Conservation (phyloP, 2,113 vertebrate genomes). For the Centropus bengalensis region DNA sequence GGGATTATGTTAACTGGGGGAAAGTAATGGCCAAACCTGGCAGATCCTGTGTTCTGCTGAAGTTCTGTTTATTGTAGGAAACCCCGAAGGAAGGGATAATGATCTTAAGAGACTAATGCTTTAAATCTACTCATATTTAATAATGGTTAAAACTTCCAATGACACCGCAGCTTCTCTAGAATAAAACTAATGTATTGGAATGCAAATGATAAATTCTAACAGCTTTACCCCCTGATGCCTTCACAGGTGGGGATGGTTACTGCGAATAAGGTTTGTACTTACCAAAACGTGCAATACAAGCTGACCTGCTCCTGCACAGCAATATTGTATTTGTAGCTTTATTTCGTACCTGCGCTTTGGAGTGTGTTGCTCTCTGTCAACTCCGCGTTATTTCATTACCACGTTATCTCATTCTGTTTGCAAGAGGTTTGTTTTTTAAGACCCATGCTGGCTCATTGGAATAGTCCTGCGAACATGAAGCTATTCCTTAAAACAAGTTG, state of each 20-base stretch:
- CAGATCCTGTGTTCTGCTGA: background rate
- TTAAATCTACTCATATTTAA: background rate
- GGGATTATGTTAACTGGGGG: background rate
- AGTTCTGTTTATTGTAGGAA: background rate
- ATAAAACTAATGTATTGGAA: slow-evolving; percentile 63
- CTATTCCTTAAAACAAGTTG: background rate
- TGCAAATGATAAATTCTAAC: slow-evolving; percentile 69
- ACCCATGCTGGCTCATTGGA: background rate
- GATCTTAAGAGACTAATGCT: slow-evolving; percentile 27
- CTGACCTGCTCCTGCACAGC: slow-evolving; percentile 63
- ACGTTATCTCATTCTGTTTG: background rate
- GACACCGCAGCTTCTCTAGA: slow-evolving; percentile 48
- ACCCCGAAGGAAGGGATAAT: background rate
- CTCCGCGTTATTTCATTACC: background rate
- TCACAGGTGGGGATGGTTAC: slow-evolving; percentile 87
- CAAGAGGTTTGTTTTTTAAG: background rate
- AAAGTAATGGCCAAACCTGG: background rate
- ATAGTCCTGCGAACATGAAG: background rate
- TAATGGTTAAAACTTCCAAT: slow-evolving; percentile 27
- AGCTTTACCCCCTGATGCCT: slow-evolving; percentile 80
- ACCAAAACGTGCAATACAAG: slow-evolving; percentile 52
- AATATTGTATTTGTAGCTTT: slow-evolving; percentile 54
- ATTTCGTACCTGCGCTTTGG: slow-evolving; percentile 50
- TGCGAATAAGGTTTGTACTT: slow-evolving; percentile 88
- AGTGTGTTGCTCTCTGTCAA: slow-evolving; percentile 35